Evolutionary conservation across 2,797 vertebrate genomes (phyloP).

Genomic region (Catamblyrhynchus diadema): DNA sequence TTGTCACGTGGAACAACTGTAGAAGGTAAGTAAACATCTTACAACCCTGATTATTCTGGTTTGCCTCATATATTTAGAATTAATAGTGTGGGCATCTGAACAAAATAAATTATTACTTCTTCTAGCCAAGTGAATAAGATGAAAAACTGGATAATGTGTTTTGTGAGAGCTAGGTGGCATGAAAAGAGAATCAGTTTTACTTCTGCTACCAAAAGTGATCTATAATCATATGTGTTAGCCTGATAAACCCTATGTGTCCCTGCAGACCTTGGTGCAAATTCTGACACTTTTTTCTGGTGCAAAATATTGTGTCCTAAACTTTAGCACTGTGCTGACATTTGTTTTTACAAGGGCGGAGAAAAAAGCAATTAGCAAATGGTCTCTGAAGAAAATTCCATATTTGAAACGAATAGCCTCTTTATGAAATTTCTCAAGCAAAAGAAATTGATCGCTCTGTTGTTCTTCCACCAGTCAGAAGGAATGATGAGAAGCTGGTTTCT

Average conservation of each 20-base stretch:
- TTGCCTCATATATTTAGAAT: not conserved
- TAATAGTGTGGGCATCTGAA: not conserved
- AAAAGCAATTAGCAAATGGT: not conserved
- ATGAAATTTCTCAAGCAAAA: not conserved
- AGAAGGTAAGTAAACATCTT: not conserved
- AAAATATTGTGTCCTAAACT: not conserved
- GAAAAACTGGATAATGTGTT: conserved; percentile 6
- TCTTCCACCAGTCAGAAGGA: not conserved
- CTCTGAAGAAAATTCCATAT: not conserved
- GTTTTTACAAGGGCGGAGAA: not conserved
- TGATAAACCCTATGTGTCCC: not conserved
- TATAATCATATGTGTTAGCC: not conserved
- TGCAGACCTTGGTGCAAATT: not conserved
- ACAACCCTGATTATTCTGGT: not conserved
- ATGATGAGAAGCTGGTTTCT: not conserved
- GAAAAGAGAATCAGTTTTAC: conserved; percentile 40
- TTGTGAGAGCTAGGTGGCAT: not conserved
- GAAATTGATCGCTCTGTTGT: accelerated
- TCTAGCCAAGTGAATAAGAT: not conserved
- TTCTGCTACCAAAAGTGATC: not conserved
- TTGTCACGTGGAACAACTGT: not conserved
- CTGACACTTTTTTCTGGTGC: not conserved
- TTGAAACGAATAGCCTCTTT: not conserved
- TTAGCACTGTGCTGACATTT: not conserved
- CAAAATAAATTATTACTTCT: not conserved